A percentile compares a stretch with the other conserved stretches of the same genome.
Evolutionary conservation across 53 echinoderm and acorn worm genomes (phyloP).

Genomic region (Paracentrotus lividus): DNA sequence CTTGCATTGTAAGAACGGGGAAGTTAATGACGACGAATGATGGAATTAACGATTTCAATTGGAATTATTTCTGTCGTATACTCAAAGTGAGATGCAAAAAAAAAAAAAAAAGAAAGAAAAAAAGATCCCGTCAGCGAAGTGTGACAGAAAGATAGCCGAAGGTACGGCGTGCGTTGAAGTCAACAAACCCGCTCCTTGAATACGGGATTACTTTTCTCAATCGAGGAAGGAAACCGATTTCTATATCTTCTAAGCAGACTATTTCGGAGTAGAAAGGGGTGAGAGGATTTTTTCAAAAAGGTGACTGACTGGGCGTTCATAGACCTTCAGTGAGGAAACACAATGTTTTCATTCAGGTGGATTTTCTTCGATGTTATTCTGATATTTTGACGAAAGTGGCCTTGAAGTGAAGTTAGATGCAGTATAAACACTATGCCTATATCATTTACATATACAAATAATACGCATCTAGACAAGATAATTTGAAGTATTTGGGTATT

Average conservation of each 20-base stretch:
- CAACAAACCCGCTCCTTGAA: conserved; percentile 45
- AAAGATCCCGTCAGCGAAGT: conserved; percentile 44
- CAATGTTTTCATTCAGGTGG: conserved; percentile 42
- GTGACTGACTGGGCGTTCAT: conserved; percentile 67
- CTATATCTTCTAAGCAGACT: conserved; percentile 49
- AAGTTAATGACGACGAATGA: conserved; percentile 33
- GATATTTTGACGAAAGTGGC: conserved; percentile 37
- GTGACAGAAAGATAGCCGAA: conserved; percentile 65
- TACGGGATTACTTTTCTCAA: conserved; percentile 47
- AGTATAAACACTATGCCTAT: neutral
- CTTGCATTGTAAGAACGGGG: neutral
- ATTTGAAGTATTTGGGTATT: too few species aligned
- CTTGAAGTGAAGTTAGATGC: neutral
- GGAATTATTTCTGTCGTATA: neutral
- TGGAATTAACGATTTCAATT: conserved; percentile 38
- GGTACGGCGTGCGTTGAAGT: conserved; percentile 47
- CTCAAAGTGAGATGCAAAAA: neutral
- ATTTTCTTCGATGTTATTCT: conserved; percentile 2
- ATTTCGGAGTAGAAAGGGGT: neutral
- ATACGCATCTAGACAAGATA: too few species aligned
- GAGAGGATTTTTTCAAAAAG: neutral
- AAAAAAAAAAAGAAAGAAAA: too few species aligned
- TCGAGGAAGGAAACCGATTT: neutral
- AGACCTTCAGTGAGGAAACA: conserved; percentile 43
- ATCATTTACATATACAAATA: neutral